Evolutionary conservation across 1,140 invertebrate species (phyloP).

Genomic region (Achroia grisella): DNA sequence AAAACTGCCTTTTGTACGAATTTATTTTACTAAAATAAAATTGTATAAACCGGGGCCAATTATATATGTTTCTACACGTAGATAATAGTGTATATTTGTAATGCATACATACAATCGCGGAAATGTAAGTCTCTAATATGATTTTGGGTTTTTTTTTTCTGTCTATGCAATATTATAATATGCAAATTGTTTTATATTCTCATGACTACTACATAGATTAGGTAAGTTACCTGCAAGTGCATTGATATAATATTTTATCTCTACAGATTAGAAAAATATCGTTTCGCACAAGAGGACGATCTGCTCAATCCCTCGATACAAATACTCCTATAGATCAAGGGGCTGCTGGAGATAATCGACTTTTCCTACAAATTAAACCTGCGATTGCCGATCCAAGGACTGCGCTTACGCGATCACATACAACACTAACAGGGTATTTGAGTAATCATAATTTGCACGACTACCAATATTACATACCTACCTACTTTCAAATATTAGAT

Average conservation of each 20-base stretch:
- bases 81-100: conserved; percentile 21
- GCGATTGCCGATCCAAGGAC: conserved; percentile 53
- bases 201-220: background rate
- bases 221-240: background rate
- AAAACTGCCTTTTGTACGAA: conserved; percentile 59
- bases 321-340: conserved; percentile 38
- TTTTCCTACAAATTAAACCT: conserved; percentile 67
- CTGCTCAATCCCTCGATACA: conserved; percentile 62
- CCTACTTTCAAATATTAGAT: too few species aligned
- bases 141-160: background rate
- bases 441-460: too few species aligned
- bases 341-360: conserved; percentile 48
- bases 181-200: background rate
- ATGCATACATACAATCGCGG: conserved; percentile 58
- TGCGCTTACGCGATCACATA: conserved; percentile 42
- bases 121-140: conserved; percentile 46
- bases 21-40: conserved; percentile 48
- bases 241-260: conserved; percentile 8
- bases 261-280: conserved; percentile 58
- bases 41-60: conserved; percentile 47
- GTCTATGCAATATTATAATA: background rate
- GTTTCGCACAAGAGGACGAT: conserved; percentile 63
- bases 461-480: too few species aligned
- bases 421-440: conserved; percentile 39
- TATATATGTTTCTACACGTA: conserved; percentile 27